These are phyloP conservation scores for Erpornis zantholeuca DNA, from an alignment of 2,113 vertebrate genomes.

Conservation along the genomic window DNA sequence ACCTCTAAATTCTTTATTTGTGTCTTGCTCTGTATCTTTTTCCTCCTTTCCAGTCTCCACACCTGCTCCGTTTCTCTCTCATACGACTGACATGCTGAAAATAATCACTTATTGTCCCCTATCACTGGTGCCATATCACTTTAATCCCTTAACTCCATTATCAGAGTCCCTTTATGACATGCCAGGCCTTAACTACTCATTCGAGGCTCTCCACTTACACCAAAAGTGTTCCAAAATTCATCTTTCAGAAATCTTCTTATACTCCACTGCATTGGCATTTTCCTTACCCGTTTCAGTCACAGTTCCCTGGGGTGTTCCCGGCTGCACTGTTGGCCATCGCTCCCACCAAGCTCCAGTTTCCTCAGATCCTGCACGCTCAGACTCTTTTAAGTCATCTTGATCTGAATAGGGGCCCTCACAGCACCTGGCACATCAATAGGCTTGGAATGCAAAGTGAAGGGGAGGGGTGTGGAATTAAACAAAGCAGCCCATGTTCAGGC, in stretches of 20 bases:
- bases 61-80: neutral
- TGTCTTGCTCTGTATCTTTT: neutral
- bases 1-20: neutral
- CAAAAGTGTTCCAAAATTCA: neutral
- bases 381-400: neutral
- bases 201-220: neutral
- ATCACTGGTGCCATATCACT: neutral
- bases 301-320: neutral
- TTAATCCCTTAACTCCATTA: neutral
- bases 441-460: neutral
- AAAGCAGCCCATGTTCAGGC: neutral
- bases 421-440: neutral
- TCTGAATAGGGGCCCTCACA: neutral
- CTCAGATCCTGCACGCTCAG: neutral
- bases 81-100: neutral
- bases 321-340: fast-evolving
- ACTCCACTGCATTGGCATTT: neutral
- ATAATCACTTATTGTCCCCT: neutral
- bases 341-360: neutral
- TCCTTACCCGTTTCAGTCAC: neutral
- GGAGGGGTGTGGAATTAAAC: neutral
- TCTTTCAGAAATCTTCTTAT: neutral
- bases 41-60: neutral
- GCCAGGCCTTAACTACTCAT: neutral
- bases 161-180: neutral